Conservation (phyloP, 1,140 invertebrate species). For the Elysia chlorotica region DNA sequence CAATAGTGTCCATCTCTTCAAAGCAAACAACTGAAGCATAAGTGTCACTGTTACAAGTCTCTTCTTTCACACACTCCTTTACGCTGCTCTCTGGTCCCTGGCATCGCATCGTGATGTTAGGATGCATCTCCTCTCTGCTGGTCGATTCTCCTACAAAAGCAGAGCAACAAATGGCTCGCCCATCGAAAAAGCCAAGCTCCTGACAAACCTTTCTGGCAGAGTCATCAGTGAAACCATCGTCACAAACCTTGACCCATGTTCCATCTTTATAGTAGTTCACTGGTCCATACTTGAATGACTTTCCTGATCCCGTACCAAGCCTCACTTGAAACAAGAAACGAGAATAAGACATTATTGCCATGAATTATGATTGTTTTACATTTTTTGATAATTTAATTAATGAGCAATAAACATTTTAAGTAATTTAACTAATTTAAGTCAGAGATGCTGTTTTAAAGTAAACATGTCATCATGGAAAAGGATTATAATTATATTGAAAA, state of each 20-base stretch:
- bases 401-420: not conserved
- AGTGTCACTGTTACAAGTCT: conserved; percentile 26
- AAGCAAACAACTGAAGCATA: conserved; percentile 48
- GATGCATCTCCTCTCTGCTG: not conserved
- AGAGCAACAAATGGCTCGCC: conserved; percentile 40
- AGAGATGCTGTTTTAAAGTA: not conserved
- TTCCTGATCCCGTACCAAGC: conserved; percentile 32
- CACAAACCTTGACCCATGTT: conserved; percentile 40
- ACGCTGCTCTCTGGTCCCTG: conserved; percentile 29
- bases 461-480: not conserved
- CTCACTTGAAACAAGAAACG: conserved; percentile 36
- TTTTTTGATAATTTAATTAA: not conserved
- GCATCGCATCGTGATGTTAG: conserved; percentile 37
- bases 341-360: not conserved
- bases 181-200: conserved; percentile 38
- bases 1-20: not conserved
- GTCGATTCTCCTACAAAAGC: conserved; percentile 28
- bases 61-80: conserved; percentile 29
- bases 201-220: conserved; percentile 40
- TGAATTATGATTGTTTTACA: not conserved
- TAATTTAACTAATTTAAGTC: not conserved
- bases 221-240: conserved; percentile 39
- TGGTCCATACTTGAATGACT: conserved; percentile 29
- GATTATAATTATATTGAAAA: not conserved
- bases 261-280: conserved; percentile 34